phyloP scores from a whole-genome alignment of 2,888 invertebrate species.

The Leucoptera coffeella region DNA sequence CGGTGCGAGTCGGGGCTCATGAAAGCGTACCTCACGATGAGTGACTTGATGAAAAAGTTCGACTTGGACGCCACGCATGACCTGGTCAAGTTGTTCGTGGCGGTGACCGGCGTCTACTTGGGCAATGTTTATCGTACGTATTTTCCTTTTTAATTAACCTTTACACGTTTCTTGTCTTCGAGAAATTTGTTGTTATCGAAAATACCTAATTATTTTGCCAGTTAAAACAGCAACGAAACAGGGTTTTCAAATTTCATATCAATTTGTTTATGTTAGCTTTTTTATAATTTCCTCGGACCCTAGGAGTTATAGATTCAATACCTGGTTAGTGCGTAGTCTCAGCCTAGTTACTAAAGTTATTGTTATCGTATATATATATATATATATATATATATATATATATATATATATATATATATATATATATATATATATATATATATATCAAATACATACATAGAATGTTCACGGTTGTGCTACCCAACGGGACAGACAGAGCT shows the following conservation, averaged over 20 bases:
- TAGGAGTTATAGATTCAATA: too few relatives aligned
- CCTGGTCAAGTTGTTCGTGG: slow-evolving; percentile 25
- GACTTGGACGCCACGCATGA: slow-evolving; percentile 30
- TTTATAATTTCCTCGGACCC: too few relatives aligned
- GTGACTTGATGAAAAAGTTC: slow-evolving; percentile 36
- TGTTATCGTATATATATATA: neutral
- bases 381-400: neutral
- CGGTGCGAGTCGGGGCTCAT: slow-evolving; percentile 30
- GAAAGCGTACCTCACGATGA: slow-evolving; percentile 40
- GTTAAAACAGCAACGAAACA: too few relatives aligned
- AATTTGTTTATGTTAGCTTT: too few relatives aligned
- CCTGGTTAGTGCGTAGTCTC: too few relatives aligned
- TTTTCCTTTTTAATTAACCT: slow-evolving; percentile 10
- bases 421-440: neutral
- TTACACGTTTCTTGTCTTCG: too few relatives aligned
- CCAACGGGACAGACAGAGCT: neutral
- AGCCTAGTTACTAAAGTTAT: neutral
- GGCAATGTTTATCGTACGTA: slow-evolving; percentile 37
- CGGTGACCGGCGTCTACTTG: slow-evolving; percentile 29
- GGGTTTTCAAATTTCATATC: too few relatives aligned
- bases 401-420: neutral
- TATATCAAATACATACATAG: neutral
- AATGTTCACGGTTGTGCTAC: neutral
- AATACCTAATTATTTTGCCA: too few relatives aligned
- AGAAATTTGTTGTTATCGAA: too few relatives aligned